Base-by-base conservation (phyloP, 2,888 invertebrate species). In the Tromatobia lineatoria region DNA sequence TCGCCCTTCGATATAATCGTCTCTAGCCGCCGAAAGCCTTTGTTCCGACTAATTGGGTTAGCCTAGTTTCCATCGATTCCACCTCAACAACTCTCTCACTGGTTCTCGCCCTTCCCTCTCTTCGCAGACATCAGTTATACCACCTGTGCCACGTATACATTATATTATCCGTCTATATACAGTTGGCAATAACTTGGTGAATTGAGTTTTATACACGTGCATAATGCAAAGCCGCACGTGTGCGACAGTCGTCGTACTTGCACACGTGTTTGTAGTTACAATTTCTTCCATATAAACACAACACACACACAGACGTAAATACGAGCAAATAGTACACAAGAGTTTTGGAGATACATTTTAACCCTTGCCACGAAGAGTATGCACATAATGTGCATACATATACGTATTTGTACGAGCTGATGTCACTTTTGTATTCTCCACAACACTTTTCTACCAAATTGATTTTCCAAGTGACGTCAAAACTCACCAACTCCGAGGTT, bases 21-120 rank as follows among this genome's bases (percentile, higher is more conserved):
- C 83, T 87, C 87, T 85, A 83, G 84, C 85, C 83, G 81, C 79
- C 86, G 81, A 90, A 88, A 91, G 89, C 88, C 89, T 91, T 91
- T 91, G 90, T 91, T 88, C 83, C 88, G 80, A 59, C 91, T 92
- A 92, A 92, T 91, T 91, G 91, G 88, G 89, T 92, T 91, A 92
- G 88, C 90, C 90, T 89, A 90, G 88, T 91, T 90, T 88, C 80
- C 88, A 91, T 92, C 88, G 91, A 92, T 90, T 90, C 86, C 83
- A 83, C 88, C 86, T 88, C 87, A 84, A 69, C 80, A 66, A 77
- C 80, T 73, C 73, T 75, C 76, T 54, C 50, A 57, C 59, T 64
- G 66, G 74, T 69, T 75, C 23, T n/a, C 52, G 20, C 18, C 73
- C 52, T n/a, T 59, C 70, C 11, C 23, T 18, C 25, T n/a, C 34